Base-by-base conservation (phyloP, 2,113 vertebrate genomes). In the Forbesichthys papilliferus region DNA sequence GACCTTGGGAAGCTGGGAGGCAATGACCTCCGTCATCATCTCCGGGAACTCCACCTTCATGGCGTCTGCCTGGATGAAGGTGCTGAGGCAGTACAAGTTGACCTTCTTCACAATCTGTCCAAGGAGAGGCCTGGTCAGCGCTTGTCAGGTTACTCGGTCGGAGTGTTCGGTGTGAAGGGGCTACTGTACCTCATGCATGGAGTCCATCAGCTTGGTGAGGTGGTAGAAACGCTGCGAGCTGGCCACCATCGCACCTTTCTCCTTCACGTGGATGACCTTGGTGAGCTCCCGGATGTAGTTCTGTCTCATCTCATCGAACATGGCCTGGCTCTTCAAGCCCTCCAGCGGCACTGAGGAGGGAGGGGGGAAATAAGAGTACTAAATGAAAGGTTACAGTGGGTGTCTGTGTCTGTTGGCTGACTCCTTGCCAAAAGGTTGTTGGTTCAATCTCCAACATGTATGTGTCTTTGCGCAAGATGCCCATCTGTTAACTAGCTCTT, bases 1-100 rank as follows among this genome's bases (percentile, higher is more conserved):
- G 77, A 99, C 96, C 90, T 98, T 98, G 71, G 98, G 98, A 49
- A 99, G 89, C 82, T 99, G 98, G 14, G 98, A 97, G 61, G 96
- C 92, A 65, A 99, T 99, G 71, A 99, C 96, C 87, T 99, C 98
- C 12, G 97, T 93, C 98, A 99, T 99, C 98, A 99, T 99, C 89
- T 98, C 97, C 0, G 98, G 98, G 74, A 99, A 99, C 87, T 98
- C 97, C 71, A 99, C 96, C 27, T 92, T 95, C 92, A 99, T 92
- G 61, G 95, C 77, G 12, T 96, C 96, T 0, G 98, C 98, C 88
- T 99, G 97, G 84, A 99, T 94, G 86, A 95, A 99, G 33, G 97
- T 99, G 80, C 94, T 99, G 90, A 99, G 86, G 79, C 98, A 99
- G 92, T 94, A 99, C 72, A 99, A 93, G 84, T 97, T 95, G 84